phyloP scores from a whole-genome alignment of 2,113 vertebrate genomes.

The Triplophysa tibetana region DNA sequence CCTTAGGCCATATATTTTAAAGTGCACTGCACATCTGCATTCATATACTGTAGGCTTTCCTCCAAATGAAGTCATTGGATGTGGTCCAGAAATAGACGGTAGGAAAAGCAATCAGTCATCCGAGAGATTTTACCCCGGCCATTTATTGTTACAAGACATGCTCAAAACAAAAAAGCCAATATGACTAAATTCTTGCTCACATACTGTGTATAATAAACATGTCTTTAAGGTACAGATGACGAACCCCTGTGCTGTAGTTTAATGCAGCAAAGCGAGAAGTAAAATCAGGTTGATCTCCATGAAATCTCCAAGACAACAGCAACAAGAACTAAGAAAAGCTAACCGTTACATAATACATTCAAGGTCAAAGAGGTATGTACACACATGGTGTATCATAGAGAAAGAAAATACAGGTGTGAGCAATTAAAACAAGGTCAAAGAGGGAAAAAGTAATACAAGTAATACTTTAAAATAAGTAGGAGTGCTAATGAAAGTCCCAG shows the following conservation, averaged over 20 bases:
- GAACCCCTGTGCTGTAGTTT: background rate
- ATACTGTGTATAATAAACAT: background rate
- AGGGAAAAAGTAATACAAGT: background rate
- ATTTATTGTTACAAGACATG: constrained; percentile 1
- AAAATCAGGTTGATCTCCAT: background rate
- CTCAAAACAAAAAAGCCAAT: background rate
- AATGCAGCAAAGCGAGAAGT: background rate
- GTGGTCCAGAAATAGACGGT: background rate
- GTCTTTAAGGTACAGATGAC: background rate
- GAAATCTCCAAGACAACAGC: background rate
- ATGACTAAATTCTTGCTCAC: background rate
- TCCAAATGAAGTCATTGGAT: background rate
- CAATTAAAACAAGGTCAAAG: background rate
- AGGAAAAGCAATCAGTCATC: constrained; percentile 2
- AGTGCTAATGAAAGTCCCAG: background rate
- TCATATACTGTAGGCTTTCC: background rate
- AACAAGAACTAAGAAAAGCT: background rate
- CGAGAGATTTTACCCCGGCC: background rate
- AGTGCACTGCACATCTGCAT: constrained; percentile 14
- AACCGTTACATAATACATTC: background rate
- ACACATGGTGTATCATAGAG: too few relatives aligned
- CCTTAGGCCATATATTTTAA: constrained; percentile 17
- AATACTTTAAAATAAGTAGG: background rate
- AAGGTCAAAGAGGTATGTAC: background rate
- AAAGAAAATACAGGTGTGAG: background rate